Evolutionary conservation across 2,113 vertebrate species (phyloP).

Genomic region (Crotalus viridis): DNA sequence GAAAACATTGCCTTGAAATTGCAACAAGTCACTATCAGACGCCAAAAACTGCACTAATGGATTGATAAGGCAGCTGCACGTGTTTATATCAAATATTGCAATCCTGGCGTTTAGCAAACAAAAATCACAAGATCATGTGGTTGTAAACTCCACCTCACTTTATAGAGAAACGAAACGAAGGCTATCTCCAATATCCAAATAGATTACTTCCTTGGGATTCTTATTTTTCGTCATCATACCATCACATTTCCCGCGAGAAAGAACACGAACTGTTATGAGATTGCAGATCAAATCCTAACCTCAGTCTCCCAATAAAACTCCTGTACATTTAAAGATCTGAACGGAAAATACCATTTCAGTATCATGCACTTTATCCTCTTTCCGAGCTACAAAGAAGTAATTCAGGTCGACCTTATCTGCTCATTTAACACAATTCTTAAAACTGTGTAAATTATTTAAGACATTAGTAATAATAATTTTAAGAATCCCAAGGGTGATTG

Average conservation of each 20-base stretch:
- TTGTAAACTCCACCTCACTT: neutral
- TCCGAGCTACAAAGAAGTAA: neutral
- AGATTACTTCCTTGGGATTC: neutral
- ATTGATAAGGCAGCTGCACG: neutral
- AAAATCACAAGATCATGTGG: neutral
- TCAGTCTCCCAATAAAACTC: neutral
- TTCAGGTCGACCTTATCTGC: too few relatives aligned
- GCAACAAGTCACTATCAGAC: neutral
- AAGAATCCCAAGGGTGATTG: neutral
- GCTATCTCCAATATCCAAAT: neutral
- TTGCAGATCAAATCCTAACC: neutral
- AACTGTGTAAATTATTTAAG: neutral
- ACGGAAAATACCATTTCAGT: neutral
- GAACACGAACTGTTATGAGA: neutral
- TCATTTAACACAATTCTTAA: neutral
- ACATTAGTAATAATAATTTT: neutral
- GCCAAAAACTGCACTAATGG: neutral
- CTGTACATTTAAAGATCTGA: too few relatives aligned
- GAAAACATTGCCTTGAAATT: neutral
- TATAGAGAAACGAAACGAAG: neutral
- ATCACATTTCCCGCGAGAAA: neutral
- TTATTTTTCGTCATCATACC: neutral
- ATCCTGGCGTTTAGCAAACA: neutral
- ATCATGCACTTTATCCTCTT: neutral
- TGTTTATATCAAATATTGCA: neutral